phyloP scores from a whole-genome alignment of 2,113 vertebrate genomes.

The Thamnaconus septentrionalis region DNA sequence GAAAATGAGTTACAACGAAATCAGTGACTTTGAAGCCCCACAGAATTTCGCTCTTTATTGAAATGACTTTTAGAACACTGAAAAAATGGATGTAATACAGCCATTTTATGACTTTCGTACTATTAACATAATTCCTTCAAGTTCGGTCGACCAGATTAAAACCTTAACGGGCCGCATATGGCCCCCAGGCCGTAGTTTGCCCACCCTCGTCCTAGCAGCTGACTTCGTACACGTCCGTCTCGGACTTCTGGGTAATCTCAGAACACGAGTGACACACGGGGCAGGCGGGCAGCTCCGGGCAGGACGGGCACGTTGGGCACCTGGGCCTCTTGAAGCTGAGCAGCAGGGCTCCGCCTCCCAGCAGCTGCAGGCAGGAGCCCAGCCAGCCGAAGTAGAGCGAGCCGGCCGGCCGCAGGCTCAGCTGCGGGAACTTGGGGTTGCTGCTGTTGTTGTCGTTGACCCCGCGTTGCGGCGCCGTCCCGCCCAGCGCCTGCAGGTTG shows the following conservation, averaged over 20 bases:
- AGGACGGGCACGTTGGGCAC: constrained; percentile 53
- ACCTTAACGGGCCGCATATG: too few relatives aligned
- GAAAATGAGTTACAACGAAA: too few relatives aligned
- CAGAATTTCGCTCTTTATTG: too few relatives aligned
- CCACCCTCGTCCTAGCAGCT: constrained; percentile 57
- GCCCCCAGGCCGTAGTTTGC: not conserved
- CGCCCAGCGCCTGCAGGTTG: constrained; percentile 64
- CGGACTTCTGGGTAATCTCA: constrained; percentile 51
- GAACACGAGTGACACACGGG: constrained; percentile 49
- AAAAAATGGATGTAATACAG: too few relatives aligned
- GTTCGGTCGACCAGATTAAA: too few relatives aligned
- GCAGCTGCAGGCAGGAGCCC: constrained; percentile 74
- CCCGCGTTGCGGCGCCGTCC: constrained; percentile 29
- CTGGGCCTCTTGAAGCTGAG: constrained; percentile 69
- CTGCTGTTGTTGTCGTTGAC: not conserved
- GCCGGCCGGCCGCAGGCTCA: constrained; percentile 65
- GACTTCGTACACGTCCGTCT: constrained; percentile 71
- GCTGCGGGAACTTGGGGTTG: constrained; percentile 48
- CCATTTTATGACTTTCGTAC: too few relatives aligned
- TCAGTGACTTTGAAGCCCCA: too few relatives aligned
- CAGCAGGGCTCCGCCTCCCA: constrained; percentile 71
- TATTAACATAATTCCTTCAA: too few relatives aligned
- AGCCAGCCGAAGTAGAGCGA: constrained; percentile 81
- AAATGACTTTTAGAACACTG: too few relatives aligned
- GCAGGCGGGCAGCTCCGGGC: constrained; percentile 50